A percentile compares a stretch with the other conserved stretches of the same genome.
Conservation (phyloP, 2,797 vertebrate species). For the Limosa lapponica region DNA sequence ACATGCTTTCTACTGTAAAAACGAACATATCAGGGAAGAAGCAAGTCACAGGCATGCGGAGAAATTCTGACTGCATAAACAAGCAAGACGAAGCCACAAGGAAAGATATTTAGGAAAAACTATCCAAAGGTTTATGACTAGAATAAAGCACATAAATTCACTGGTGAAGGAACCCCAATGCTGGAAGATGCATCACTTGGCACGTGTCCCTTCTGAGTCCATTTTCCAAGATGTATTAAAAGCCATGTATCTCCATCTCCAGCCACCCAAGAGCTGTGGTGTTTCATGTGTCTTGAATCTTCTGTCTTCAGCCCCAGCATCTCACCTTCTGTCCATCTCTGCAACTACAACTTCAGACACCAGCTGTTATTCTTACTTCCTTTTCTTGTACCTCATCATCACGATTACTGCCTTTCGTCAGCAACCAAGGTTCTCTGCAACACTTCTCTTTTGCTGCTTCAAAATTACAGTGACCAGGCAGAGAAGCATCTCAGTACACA, state of each 20-base stretch:
- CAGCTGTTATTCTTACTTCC: neutral
- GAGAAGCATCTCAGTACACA: neutral
- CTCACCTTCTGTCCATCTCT: neutral
- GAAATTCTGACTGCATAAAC: neutral
- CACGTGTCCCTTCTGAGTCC: neutral
- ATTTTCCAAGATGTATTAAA: neutral
- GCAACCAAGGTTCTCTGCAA: neutral
- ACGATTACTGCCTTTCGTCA: neutral
- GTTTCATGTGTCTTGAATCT: neutral
- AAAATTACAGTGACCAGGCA: conserved; percentile 15
- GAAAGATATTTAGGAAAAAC: neutral
- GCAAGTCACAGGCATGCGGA: fast-evolving
- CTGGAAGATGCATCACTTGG: neutral
- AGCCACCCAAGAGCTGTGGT: neutral
- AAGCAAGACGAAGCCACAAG: neutral
- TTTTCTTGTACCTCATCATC: conserved; percentile 7
- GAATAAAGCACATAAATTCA: neutral
- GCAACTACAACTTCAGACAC: neutral
- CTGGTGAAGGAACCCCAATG: neutral
- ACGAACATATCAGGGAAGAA: neutral
- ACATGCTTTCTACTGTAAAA: neutral
- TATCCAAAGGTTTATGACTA: neutral
- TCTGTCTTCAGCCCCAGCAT: neutral
- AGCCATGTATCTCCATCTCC: neutral
- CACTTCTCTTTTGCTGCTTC: neutral